A percentile compares a stretch with the other conserved stretches of the same genome.
These are phyloP conservation scores for Limenitis camilla DNA, from an alignment of 2,888 invertebrate genomes.

Conservation along the genomic window DNA sequence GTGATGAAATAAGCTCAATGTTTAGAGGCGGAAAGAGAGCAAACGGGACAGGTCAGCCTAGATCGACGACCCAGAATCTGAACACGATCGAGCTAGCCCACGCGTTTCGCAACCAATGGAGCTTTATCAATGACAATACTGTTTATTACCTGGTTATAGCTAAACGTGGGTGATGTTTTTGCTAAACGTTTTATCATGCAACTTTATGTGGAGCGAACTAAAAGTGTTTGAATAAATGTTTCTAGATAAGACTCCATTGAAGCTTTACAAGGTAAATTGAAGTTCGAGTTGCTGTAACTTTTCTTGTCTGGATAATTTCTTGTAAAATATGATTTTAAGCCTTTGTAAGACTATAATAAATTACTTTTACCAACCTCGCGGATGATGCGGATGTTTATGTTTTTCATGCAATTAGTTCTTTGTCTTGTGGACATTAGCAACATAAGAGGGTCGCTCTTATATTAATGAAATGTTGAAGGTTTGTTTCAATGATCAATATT, in stretches of 20 bases:
- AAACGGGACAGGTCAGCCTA: slow-evolving; percentile 48
- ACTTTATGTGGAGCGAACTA: background rate
- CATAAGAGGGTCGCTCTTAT: too few species aligned
- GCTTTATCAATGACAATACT: slow-evolving; percentile 12
- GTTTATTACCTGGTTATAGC: slow-evolving; percentile 11
- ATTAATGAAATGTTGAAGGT: too few species aligned
- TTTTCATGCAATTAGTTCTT: too few species aligned
- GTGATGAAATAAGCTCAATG: slow-evolving; percentile 13
- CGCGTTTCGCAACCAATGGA: slow-evolving; percentile 6
- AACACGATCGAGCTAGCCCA: slow-evolving; percentile 12
- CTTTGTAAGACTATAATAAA: too few species aligned
- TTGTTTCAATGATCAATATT: background rate
- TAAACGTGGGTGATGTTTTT: slow-evolving; percentile 7
- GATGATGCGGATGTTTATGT: too few species aligned
- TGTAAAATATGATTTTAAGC: background rate
- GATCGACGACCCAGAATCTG: slow-evolving; percentile 62
- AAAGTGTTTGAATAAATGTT: background rate
- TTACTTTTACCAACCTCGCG: too few species aligned
- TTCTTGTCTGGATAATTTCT: background rate
- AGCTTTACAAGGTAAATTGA: too few species aligned
- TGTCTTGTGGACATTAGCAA: too few species aligned
- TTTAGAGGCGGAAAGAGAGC: slow-evolving; percentile 31
- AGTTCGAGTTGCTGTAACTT: too few species aligned
- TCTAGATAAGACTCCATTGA: background rate
- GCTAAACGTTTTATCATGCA: background rate